Evolutionary conservation across 2,888 invertebrate species (phyloP), one percentile per base, ranked within the genome.

Genomic region (Drosophila acutilabella): DNA sequence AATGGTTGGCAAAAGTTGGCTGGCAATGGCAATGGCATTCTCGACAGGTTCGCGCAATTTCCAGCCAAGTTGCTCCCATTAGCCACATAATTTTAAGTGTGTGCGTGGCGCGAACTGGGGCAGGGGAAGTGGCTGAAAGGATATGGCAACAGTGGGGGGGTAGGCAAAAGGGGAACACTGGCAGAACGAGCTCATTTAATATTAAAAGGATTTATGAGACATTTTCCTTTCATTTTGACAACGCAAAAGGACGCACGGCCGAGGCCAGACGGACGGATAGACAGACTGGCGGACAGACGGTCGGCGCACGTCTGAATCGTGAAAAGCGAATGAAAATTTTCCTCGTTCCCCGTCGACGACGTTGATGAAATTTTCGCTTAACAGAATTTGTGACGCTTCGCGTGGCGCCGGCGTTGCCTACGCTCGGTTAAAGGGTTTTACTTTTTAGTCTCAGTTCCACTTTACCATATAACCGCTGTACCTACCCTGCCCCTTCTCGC

Each of bases 181-280:
- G 64, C 61, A 67, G 80, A 83, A 77, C 72, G 81, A 84, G 88
- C 89, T 89, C 90, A 90, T 89, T 89, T 89, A 90, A 90, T 89
- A 89, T 89, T 89, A 89, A 89, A 89, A 90, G 89, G 89, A 90
- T 90, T 89, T 89, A 90, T 90, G 90, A 90, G 90, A 90, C 90
- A 82, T 84, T 90, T 86, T 82, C 89, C 86, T 90, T 89, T 85
- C 88, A 88, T 89, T 88, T 88, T 88, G 90, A 90, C 89, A 88
- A 89, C 88, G 80, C 52, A 53, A 66, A 88, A 68, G 71, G 79
- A 74, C 60, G 58, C 44, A 71, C 47, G 47, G 54, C 51, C 61
- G 66, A 14, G 41, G 41, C 41, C 53, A 57, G 75, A 69, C 75
- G 70, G 48, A 45, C 30, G 6, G 33, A 33, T 42, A 18, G 18